Base-by-base conservation (phyloP, 1,140 invertebrate species). In the Arion vulgaris region DNA sequence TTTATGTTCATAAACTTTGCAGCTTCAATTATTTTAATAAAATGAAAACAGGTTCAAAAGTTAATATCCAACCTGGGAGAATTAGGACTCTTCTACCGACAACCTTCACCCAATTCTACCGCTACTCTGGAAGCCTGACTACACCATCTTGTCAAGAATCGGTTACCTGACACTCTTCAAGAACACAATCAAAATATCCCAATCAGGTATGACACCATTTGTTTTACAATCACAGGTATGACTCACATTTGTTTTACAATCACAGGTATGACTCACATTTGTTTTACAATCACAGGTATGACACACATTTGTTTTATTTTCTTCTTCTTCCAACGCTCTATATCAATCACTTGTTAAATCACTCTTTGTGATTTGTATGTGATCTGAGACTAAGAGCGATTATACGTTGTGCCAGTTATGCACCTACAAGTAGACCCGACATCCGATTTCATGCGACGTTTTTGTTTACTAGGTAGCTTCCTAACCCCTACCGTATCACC, bases 41-140 rank as follows among this genome's bases (percentile, higher is more conserved):
- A 28, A 5, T 34, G 23, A 5, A 28, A n/a, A 17, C 73, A 75
- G 73, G 28, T 39, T 38, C 73, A 11, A 5, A 49, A 9, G 28
- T 49, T 28, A 17, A 19, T 23, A 41, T 75, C 9, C n/a, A 41
- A 9, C 13, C 73, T 41, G 28, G 41, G 19, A 7, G 9, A 1
- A 15, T 75, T 28, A 23, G n/a, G 7, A 41, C 34, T 26, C 51
- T 86, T 15, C 51, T 86, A 26, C 85, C 85, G 0, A 45, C 49
- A 4, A 81, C 84, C 51, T 38, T 80, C n/a, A 66, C 74, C 19
- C 62, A 74, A 19, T 89, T 83, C 89, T 96, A 94, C 87, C 92
- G 94, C 5, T 96, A 96, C 85, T 80, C 92, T 0, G 95, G 95
- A 11, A 96, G 95, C 0, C 90, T 96, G 66, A 96, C 95, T 0